These are phyloP conservation scores for Alouatta palliata DNA, from an alignment of 2,113 vertebrate genomes.

Conservation along the genomic window DNA sequence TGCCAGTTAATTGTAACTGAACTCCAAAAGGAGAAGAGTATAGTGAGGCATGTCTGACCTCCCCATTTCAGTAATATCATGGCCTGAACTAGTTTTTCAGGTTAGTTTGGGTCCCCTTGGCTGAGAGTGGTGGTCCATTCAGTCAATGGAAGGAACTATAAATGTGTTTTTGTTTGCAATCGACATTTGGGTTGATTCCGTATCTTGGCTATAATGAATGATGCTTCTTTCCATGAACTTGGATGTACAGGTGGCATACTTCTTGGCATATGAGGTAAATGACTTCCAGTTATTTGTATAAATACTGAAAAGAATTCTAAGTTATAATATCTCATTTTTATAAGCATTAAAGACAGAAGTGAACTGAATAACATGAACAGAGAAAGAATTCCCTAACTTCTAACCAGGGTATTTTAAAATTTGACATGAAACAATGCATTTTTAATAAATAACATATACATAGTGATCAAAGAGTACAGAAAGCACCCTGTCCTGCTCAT, in stretches of 20 bases:
- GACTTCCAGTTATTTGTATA: background rate
- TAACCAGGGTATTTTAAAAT: background rate
- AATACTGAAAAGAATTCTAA: background rate
- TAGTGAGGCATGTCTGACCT: too few species aligned
- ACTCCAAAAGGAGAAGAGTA: too few species aligned
- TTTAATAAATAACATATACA: background rate
- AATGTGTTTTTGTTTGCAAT: too few species aligned
- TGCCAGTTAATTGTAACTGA: too few species aligned
- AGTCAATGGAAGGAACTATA: too few species aligned
- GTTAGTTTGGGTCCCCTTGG: too few species aligned
- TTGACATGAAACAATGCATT: background rate
- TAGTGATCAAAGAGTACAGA: background rate
- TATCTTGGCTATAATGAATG: background rate
- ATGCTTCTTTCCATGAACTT: too few species aligned
- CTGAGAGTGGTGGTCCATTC: too few species aligned
- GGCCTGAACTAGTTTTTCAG: too few species aligned
- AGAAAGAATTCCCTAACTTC: background rate
- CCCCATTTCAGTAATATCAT: too few species aligned
- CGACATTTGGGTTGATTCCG: too few species aligned
- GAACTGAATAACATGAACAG: background rate
- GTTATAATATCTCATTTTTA: background rate
- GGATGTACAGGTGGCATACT: fast-evolving
- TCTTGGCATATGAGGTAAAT: background rate
- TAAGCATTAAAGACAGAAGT: background rate
- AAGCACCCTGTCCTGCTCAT: background rate